Percentiles rank a stretch among this genome's conserved stretches.
Evolutionary conservation across 1,140 invertebrate genomes (phyloP).

Genomic region (Musca domestica): DNA sequence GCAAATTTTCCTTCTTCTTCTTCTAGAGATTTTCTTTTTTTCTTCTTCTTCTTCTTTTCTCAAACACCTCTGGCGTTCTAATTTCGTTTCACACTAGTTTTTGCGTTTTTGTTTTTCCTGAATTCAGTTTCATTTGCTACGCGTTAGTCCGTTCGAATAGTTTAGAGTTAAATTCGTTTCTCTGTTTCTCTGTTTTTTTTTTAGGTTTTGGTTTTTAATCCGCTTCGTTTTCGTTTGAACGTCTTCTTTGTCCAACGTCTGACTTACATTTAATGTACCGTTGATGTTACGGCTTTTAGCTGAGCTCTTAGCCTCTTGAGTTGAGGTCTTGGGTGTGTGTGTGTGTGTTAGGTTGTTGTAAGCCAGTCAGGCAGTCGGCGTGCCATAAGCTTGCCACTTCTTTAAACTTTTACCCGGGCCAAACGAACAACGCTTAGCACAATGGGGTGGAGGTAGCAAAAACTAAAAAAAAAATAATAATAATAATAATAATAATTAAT

Average conservation of each 20-base stretch:
- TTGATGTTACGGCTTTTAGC: constrained; percentile 3
- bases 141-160: neutral
- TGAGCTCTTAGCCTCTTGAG: neutral
- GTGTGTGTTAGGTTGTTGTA: too few relatives aligned
- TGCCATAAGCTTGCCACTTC: constrained; percentile 7
- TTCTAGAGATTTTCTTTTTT: constrained; percentile 3
- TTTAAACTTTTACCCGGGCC: constrained; percentile 15
- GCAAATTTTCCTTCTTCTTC: neutral
- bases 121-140: neutral
- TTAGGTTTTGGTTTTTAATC: neutral
- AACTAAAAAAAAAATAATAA: too few relatives aligned
- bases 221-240: constrained; percentile 8
- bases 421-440: neutral
- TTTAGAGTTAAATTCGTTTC: neutral
- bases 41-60: too few relatives aligned
- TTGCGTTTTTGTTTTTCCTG: neutral
- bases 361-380: too few relatives aligned
- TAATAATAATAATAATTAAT: too few relatives aligned
- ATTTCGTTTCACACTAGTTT: neutral
- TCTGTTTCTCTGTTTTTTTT: neutral
- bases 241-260: constrained; percentile 18
- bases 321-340: too few relatives aligned
- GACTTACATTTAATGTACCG: constrained; percentile 15
- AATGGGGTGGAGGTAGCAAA: too few relatives aligned
- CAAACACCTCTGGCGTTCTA: too few relatives aligned